phyloP scores from a whole-genome alignment of 2,888 invertebrate genomes.

The Agrochola litura region DNA sequence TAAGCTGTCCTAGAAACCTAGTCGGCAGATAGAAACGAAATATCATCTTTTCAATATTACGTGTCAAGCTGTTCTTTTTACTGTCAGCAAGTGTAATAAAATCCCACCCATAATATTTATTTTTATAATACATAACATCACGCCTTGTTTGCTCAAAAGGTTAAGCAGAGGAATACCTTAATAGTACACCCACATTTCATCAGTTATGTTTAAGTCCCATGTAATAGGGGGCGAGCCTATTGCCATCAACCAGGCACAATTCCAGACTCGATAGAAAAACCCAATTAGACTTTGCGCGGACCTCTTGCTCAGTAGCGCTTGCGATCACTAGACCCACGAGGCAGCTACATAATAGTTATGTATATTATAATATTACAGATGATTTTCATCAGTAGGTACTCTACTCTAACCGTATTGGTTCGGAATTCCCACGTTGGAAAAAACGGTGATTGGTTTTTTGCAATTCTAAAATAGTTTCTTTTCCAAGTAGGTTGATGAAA shows the following conservation, averaged over 20 bases:
- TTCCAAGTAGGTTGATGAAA: slow-evolving; percentile 15
- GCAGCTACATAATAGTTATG: neutral
- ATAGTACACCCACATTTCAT: too few species aligned
- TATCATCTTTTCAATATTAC: too few species aligned
- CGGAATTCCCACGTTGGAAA: slow-evolving; percentile 13
- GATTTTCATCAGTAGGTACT: slow-evolving; percentile 11
- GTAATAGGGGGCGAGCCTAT: neutral
- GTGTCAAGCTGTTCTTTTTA: too few species aligned
- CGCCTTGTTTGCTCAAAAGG: too few species aligned
- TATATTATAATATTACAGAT: neutral
- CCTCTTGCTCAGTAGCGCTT: neutral
- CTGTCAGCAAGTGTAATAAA: too few species aligned
- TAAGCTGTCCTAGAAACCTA: too few species aligned
- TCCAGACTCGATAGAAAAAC: neutral
- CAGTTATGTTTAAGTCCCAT: neutral
- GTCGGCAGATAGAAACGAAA: too few species aligned
- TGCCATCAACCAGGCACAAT: neutral
- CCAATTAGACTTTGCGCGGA: neutral
- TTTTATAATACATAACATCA: too few species aligned
- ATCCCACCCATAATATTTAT: too few species aligned
- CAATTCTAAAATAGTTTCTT: slow-evolving; percentile 11
- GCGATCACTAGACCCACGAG: neutral
- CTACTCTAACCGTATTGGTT: slow-evolving; percentile 19
- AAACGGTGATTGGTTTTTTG: slow-evolving; percentile 12
- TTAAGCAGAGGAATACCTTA: too few species aligned